Percentiles rank a stretch among this genome's conserved stretches.
Evolutionary conservation across 1,140 invertebrate genomes (phyloP).

Genomic region (Stegodyphus mimosarum): DNA sequence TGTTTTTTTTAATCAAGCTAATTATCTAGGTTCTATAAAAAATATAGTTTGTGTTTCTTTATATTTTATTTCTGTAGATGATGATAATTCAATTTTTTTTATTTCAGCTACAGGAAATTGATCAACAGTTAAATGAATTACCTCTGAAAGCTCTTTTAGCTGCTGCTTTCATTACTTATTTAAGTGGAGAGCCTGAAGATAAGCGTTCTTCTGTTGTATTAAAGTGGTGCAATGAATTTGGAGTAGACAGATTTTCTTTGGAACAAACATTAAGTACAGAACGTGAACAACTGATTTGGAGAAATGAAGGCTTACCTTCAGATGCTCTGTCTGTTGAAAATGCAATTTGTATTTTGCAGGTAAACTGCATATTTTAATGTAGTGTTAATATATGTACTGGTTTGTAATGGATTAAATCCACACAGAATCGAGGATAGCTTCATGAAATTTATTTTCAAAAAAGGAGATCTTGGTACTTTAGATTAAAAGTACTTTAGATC

Average conservation of each 20-base stretch:
- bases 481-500: no score
- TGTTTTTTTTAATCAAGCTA: no score
- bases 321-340: constrained; percentile 86
- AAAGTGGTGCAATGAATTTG: constrained; percentile 73
- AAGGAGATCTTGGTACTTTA: no score
- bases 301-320: constrained; percentile 83
- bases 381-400: no score
- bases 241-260: constrained; percentile 75
- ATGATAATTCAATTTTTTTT: not conserved
- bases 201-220: constrained; percentile 72
- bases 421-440: no score
- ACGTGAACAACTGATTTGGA: constrained; percentile 87
- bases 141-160: constrained; percentile 77
- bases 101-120: constrained; percentile 73
- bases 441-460: no score
- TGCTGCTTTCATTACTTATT: constrained; percentile 82
- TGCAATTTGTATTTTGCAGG: constrained; percentile 81
- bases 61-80: no score
- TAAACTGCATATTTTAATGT: constrained; percentile 64
- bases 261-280: constrained; percentile 80
- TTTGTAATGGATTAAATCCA: no score
- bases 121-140: constrained; percentile 73
- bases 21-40: no score
- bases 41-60: no score
- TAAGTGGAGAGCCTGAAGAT: constrained; percentile 78